phyloP scores from a whole-genome alignment of 2,888 invertebrate genomes.

The Lasioglossum vierecki region DNA sequence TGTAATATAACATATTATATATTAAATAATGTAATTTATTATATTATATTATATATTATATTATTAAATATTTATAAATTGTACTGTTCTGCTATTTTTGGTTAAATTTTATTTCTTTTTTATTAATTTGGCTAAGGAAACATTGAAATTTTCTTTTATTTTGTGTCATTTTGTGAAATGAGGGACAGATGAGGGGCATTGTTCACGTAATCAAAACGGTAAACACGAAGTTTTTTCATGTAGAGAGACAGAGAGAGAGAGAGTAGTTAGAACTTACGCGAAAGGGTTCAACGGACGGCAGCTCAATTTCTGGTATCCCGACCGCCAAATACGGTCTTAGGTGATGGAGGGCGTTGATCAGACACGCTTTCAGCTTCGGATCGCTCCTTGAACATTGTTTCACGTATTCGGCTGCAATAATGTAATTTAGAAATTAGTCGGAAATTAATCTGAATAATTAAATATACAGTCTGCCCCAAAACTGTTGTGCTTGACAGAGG shows the following conservation, averaged over 20 bases:
- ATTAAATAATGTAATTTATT: too few relatives aligned
- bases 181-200: background rate
- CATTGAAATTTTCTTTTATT: too few relatives aligned
- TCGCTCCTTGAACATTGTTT: conserved; percentile 88
- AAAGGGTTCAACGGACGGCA: conserved; percentile 86
- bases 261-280: conserved; percentile 73
- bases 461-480: too few relatives aligned
- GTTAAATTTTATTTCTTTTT: too few relatives aligned
- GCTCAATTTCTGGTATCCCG: conserved; percentile 85
- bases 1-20: too few relatives aligned
- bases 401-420: conserved; percentile 85
- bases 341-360: conserved; percentile 83
- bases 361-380: conserved; percentile 82
- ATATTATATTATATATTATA: too few relatives aligned
- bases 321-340: conserved; percentile 83
- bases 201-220: background rate
- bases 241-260: background rate
- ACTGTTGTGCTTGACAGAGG: too few relatives aligned
- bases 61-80: too few relatives aligned
- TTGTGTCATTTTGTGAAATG: too few relatives aligned
- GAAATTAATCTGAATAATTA: too few relatives aligned
- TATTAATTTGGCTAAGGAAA: too few relatives aligned
- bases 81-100: too few relatives aligned
- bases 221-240: conserved; percentile 3
- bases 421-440: background rate